These are phyloP conservation scores for Anser cygnoides DNA, from an alignment of 2,113 vertebrate genomes.

Conservation along the genomic window DNA sequence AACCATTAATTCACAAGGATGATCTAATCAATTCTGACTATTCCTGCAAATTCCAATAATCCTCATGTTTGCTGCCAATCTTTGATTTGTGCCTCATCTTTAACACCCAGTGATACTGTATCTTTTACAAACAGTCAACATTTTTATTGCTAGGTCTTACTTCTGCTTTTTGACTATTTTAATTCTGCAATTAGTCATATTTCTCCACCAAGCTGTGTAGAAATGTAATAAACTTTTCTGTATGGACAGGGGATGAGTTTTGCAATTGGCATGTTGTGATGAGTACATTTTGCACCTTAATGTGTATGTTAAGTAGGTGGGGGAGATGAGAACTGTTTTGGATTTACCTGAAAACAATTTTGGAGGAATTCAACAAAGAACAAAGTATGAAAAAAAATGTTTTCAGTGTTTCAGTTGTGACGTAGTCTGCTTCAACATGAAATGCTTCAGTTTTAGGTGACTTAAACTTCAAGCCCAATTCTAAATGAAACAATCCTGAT, in stretches of 20 bases:
- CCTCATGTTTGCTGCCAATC: neutral
- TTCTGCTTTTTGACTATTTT: neutral
- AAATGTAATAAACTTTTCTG: neutral
- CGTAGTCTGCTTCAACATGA: neutral
- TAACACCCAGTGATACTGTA: neutral
- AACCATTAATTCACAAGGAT: neutral
- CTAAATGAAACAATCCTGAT: conserved; percentile 1
- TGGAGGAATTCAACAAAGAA: neutral
- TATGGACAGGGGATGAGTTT: neutral
- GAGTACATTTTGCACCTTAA: neutral
- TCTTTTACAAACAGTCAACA: neutral
- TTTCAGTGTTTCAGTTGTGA: neutral
- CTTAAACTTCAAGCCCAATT: neutral
- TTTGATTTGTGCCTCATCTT: neutral
- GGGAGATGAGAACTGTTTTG: neutral
- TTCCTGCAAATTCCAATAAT: neutral
- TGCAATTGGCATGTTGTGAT: neutral
- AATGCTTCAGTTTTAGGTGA: conserved; percentile 30
- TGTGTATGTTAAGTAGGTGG: neutral
- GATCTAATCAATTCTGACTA: neutral
- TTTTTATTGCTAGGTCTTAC: neutral
- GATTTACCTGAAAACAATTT: conserved; percentile 5
- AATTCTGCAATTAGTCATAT: neutral
- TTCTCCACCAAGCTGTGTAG: neutral
- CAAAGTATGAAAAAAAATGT: neutral